Evolutionary conservation across 2,113 vertebrate species (phyloP).

Genomic region (Neolamprologus sp.): DNA sequence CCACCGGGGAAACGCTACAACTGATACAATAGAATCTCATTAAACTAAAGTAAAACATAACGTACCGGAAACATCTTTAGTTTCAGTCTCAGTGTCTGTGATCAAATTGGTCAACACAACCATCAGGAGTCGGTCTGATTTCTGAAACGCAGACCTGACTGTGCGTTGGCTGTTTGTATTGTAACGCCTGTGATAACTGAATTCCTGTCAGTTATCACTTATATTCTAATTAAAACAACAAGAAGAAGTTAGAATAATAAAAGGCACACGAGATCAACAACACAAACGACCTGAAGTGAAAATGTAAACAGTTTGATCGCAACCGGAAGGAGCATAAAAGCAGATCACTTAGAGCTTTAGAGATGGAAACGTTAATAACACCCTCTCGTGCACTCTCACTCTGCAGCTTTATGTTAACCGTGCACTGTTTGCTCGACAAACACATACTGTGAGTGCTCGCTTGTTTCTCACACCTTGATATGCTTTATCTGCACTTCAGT

Average conservation of each 20-base stretch:
- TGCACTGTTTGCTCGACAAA: not conserved
- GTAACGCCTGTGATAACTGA: not conserved
- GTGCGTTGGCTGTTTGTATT: fast-evolving
- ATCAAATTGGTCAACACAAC: not conserved
- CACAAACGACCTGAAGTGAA: fast-evolving
- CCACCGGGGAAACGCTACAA: not conserved
- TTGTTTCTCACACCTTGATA: not conserved
- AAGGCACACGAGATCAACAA: not conserved
- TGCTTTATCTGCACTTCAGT: not conserved
- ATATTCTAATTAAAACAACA: not conserved
- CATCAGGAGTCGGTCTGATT: not conserved
- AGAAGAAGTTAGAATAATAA: not conserved
- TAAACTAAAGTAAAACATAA: not conserved
- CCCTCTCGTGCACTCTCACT: not conserved
- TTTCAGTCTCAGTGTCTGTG: not conserved
- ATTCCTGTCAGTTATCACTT: not conserved
- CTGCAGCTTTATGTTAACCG: not conserved
- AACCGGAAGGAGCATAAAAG: not conserved
- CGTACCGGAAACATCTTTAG: fast-evolving
- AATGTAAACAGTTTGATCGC: fast-evolving
- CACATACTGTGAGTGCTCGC: not conserved
- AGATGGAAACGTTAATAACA: not conserved
- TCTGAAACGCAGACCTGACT: not conserved
- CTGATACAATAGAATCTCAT: not conserved
- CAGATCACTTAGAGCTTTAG: not conserved